Conservation (phyloP, 2,888 invertebrate species). For the Parthenolecanium corni region DNA sequence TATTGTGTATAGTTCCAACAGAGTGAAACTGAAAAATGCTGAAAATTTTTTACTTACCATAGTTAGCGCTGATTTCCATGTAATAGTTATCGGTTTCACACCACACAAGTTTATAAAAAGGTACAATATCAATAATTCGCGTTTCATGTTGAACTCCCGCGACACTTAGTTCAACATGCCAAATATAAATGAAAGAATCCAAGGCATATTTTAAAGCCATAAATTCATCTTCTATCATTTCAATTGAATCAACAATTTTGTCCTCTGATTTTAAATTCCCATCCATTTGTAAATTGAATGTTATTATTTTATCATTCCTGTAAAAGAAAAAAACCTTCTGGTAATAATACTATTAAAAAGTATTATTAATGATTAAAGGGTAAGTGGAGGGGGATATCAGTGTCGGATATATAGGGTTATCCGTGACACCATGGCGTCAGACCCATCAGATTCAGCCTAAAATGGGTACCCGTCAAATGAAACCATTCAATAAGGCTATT, state of each 20-base stretch:
- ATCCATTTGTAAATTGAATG: slow-evolving; percentile 12
- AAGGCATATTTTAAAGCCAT: slow-evolving; percentile 35
- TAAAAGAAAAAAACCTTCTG: background rate
- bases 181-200: slow-evolving; percentile 35
- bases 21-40: background rate
- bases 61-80: slow-evolving; percentile 35
- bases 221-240: slow-evolving; percentile 33
- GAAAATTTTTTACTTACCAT: slow-evolving; percentile 31
- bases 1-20: background rate
- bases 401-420: no score
- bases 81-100: slow-evolving; percentile 37
- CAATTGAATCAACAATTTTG: slow-evolving; percentile 35
- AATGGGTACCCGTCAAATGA: no score
- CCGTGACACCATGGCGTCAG: no score
- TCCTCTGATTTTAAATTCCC: slow-evolving; percentile 9
- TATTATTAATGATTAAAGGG: no score
- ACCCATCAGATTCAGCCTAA: no score
- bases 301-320: background rate
- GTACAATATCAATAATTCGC: slow-evolving; percentile 29
- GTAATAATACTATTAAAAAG: background rate
- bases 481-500: no score
- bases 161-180: slow-evolving; percentile 30
- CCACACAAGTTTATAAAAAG: slow-evolving; percentile 34
- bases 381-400: no score
- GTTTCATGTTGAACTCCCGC: background rate